These are phyloP conservation scores for Syngnathus typhle DNA, from an alignment of 2,113 vertebrate species.

Conservation along the genomic window DNA sequence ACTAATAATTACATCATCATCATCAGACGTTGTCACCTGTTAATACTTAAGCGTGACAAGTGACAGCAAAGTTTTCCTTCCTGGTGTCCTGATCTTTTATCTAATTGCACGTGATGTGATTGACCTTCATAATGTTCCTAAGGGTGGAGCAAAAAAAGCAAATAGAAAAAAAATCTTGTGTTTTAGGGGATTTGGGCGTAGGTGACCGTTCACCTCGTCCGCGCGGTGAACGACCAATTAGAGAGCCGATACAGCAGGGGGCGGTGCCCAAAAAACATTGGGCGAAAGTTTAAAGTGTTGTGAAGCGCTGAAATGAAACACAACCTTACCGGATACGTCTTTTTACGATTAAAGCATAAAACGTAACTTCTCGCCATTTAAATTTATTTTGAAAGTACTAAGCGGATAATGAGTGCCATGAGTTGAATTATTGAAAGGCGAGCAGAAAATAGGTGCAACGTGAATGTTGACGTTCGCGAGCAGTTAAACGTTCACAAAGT, in stretches of 20 bases:
- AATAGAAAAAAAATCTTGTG: too few relatives aligned
- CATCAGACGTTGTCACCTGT: too few relatives aligned
- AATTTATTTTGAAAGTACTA: not conserved
- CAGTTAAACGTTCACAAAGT: constrained; percentile 7
- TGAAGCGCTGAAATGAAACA: too few relatives aligned
- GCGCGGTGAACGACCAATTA: not conserved
- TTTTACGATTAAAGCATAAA: constrained; percentile 26
- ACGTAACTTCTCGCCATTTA: not conserved
- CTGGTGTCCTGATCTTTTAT: too few relatives aligned
- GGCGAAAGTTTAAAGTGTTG: not conserved
- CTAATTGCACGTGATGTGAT: too few relatives aligned
- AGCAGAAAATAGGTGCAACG: constrained; percentile 26
- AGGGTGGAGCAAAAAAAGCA: too few relatives aligned
- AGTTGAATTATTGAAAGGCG: not conserved
- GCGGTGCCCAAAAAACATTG: not conserved
- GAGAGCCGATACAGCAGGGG: not conserved
- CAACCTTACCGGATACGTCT: rapidly evolving
- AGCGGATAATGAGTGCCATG: not conserved
- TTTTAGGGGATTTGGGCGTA: too few relatives aligned
- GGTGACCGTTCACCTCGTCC: too few relatives aligned
- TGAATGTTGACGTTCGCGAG: constrained; percentile 26
- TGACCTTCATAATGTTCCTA: too few relatives aligned
- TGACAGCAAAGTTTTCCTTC: too few relatives aligned
- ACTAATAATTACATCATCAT: too few relatives aligned
- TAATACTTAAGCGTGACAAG: too few relatives aligned